Conservation (phyloP, 2,113 vertebrate species). For the Ceyx cyanopectus region DNA sequence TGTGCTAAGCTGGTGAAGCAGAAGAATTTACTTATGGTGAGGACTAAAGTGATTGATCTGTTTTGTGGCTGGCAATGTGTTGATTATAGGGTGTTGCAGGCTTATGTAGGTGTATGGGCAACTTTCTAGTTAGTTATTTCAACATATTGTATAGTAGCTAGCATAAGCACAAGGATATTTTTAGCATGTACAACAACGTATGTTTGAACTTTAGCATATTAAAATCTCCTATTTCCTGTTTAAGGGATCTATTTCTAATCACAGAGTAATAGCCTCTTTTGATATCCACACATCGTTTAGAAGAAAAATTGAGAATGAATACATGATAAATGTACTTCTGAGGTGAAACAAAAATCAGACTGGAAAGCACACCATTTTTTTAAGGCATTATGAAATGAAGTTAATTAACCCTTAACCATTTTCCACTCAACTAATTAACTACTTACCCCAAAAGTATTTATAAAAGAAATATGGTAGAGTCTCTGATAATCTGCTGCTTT, state of each 20-base stretch:
- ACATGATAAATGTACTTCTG: neutral
- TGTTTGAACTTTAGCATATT: neutral
- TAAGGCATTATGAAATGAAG: neutral
- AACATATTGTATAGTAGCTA: neutral
- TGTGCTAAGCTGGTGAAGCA: slow-evolving; percentile 5
- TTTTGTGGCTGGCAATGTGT: slow-evolving; percentile 29
- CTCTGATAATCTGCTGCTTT: neutral
- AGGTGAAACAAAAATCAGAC: slow-evolving; percentile 7
- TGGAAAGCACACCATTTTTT: slow-evolving; percentile 9
- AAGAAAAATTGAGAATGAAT: neutral
- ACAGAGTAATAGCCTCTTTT: neutral
- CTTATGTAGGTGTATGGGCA: neutral
- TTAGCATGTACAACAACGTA: neutral
- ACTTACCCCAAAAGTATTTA: neutral
- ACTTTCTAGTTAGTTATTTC: neutral
- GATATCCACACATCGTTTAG: neutral
- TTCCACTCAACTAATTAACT: slow-evolving; percentile 28
- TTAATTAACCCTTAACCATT: slow-evolving; percentile 35
- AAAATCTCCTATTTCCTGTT: neutral
- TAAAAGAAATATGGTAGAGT: neutral
- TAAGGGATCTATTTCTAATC: slow-evolving; percentile 16
- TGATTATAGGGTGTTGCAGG: slow-evolving; percentile 1
- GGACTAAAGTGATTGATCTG: neutral
- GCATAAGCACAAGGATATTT: neutral
- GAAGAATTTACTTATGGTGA: slow-evolving; percentile 8